Conservation (phyloP, 2,888 invertebrate species). For the Eledone cirrhosa region DNA sequence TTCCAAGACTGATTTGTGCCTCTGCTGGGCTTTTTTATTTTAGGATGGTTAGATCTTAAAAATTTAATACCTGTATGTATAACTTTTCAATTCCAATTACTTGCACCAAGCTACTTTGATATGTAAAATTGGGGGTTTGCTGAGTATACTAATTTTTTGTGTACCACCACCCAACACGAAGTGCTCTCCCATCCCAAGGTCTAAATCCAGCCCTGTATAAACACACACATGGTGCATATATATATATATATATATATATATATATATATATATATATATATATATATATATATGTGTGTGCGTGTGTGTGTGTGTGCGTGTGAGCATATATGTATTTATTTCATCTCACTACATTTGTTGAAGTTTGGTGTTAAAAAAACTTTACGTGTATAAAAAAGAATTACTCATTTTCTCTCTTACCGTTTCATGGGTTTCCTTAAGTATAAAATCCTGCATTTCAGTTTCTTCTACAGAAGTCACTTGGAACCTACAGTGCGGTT, state of each 20-base stretch:
- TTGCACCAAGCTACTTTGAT: no score
- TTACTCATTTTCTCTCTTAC: not conserved
- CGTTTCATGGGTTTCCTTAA: conserved; percentile 11
- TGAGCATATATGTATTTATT: not conserved
- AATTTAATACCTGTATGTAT: no score
- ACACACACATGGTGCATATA: not conserved
- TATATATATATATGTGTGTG: not conserved
- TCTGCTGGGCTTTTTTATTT: no score
- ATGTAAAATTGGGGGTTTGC: no score
- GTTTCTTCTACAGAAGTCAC: not conserved
- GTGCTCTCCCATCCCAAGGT: no score
- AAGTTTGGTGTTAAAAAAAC: not conserved
- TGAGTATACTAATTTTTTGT: no score
- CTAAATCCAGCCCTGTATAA: not conserved
- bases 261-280: conserved; percentile 6
- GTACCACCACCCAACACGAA: no score
- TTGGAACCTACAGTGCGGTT: not conserved
- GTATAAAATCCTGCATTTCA: not conserved
- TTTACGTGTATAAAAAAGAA: not conserved
- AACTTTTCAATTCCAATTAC: no score
- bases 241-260: conserved; percentile 6
- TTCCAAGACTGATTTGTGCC: no score
- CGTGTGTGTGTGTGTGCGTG: not conserved
- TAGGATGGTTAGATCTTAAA: no score
- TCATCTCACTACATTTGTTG: not conserved